Evolutionary conservation across 1,140 invertebrate genomes (phyloP).

Genomic region (Pseudachorutes palmiensis): DNA sequence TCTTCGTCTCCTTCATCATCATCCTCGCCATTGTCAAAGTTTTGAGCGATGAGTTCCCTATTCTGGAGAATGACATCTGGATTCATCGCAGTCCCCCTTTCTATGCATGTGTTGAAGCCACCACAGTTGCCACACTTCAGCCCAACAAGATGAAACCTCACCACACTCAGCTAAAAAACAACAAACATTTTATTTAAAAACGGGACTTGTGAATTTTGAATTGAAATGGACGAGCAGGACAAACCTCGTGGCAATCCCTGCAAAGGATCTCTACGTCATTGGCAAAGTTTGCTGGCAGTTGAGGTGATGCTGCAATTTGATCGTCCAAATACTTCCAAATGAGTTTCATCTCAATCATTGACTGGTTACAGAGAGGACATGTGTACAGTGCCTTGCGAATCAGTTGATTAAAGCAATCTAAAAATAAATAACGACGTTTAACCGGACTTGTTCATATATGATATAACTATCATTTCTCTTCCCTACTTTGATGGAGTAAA

Average conservation of each 20-base stretch:
- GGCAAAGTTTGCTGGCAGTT: slow-evolving; percentile 71
- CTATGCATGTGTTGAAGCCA: slow-evolving; percentile 70
- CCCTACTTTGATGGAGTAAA: slow-evolving; percentile 54
- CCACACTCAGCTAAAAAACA: slow-evolving; percentile 56
- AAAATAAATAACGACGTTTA: not conserved
- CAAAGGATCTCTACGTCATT: slow-evolving; percentile 71
- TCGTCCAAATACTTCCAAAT: slow-evolving; percentile 72
- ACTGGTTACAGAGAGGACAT: slow-evolving; percentile 77
- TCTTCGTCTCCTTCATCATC: not conserved
- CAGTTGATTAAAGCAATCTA: slow-evolving; percentile 63
- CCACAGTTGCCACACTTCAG: slow-evolving; percentile 73
- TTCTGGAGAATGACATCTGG: not conserved
- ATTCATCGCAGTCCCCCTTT: slow-evolving; percentile 1
- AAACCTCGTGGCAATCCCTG: slow-evolving; percentile 78
- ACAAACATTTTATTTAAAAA: not conserved
- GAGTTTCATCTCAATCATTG: slow-evolving; percentile 71
- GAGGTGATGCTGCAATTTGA: slow-evolving; percentile 61
- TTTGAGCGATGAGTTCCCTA: not conserved
- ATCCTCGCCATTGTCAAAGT: too few relatives aligned
- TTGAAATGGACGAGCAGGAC: slow-evolving; percentile 13
- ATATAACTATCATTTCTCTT: not conserved
- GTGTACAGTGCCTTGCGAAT: slow-evolving; percentile 68
- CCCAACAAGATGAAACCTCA: slow-evolving; percentile 74
- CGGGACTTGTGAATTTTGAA: too few relatives aligned
- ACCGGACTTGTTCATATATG: not conserved